Conservation (phyloP, 2,888 invertebrate genomes). For the Nephrotoma flavescens region DNA sequence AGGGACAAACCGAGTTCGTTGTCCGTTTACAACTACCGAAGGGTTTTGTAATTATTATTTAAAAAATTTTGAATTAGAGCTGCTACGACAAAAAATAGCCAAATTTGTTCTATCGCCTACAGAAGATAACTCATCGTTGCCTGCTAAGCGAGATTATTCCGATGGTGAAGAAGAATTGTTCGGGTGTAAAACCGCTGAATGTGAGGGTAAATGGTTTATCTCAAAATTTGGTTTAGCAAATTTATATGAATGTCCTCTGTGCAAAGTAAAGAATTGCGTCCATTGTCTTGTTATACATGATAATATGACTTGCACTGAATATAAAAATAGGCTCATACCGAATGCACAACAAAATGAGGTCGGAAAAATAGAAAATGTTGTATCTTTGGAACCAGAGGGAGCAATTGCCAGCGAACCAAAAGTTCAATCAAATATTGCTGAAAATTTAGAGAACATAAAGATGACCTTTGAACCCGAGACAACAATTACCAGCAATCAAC, state of each 20-base stretch:
- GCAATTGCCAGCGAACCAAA: no score
- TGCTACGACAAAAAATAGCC: not conserved
- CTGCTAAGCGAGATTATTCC: not conserved
- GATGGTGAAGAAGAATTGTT: not conserved
- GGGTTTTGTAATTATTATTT: not conserved
- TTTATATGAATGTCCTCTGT: not conserved
- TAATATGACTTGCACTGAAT: not conserved
- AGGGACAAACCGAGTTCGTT: not conserved
- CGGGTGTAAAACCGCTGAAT: not conserved
- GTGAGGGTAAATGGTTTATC: not conserved
- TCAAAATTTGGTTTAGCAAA: not conserved
- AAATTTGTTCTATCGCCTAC: not conserved
- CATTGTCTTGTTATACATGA: not conserved
- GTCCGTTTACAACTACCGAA: not conserved
- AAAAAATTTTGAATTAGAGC: not conserved
- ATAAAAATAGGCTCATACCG: not conserved
- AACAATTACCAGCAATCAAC: not conserved
- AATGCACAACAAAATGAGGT: not conserved
- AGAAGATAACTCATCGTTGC: not conserved
- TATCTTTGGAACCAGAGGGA: not conserved
- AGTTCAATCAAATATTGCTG: no score
- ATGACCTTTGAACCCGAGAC: no score
- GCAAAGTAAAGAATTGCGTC: not conserved
- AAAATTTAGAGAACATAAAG: no score
- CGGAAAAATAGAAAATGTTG: not conserved